Base-by-base conservation (phyloP, 37 sponge, comb jelly and placozoan species). In the Spongilla lacustris region DNA sequence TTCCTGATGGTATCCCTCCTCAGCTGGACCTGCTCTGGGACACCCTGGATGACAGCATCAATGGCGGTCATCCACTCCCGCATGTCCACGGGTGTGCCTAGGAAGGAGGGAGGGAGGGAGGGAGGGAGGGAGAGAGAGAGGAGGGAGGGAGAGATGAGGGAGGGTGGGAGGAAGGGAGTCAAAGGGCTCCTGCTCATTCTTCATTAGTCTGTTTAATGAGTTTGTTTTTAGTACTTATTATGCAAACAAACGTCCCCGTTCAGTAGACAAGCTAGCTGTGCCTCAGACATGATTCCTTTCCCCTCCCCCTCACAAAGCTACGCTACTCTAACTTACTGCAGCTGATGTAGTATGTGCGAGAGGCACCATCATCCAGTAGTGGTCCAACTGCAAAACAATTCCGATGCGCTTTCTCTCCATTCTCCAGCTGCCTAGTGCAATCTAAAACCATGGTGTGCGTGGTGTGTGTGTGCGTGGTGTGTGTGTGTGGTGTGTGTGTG, bases 381-480 rank as follows among this genome's bases (percentile, higher is more conserved):
- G 97, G 97, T 23, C 97, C 97, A 32, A 97, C 93, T 17, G 97
- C 95, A 92, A 94, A 94, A 49, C 95, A 94, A 73, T 92, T 87
- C 10, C 84, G 85, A 58, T 91, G 84, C 17, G 91, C 49, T 66
- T 94, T 97, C 77, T 87, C 91, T 5, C 66, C 32, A n/a, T 30
- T 67, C 85, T 97, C 97, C 34, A 97, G 24, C 70, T 87, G 86
- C 36, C 97, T 74, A 14, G 93, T 93, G 75, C 89, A 88, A 71
- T 97, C 95, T 92, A 50, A 32, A 34, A 21, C 50, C 1, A 70
- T n/a, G n/a, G n/a, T n/a, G n/a, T n/a, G n/a, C n/a, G n/a, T n/a
- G n/a, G n/a, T n/a, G n/a, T n/a, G n/a, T n/a, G n/a, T n/a, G n/a
- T n/a, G n/a, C n/a, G n/a, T n/a, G n/a, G n/a, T n/a, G n/a, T n/a